These are phyloP conservation scores for Cephus nigrinus DNA, from an alignment of 2,888 invertebrate species.

Conservation along the genomic window DNA sequence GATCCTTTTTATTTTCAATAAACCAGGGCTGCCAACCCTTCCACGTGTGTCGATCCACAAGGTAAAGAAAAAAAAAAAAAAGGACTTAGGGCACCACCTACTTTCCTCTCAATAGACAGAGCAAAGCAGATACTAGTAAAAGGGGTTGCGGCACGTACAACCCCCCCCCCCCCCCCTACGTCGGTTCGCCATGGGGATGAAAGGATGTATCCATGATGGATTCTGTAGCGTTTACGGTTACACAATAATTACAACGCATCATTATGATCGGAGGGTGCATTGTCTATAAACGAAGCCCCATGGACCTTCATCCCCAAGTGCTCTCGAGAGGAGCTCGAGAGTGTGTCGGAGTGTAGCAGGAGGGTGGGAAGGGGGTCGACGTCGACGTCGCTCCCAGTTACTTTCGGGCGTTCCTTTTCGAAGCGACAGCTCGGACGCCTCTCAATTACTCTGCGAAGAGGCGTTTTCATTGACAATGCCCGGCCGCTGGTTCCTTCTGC, in stretches of 20 bases:
- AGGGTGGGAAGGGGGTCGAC: neutral
- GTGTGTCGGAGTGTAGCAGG: neutral
- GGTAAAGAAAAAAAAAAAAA: slow-evolving; percentile 11
- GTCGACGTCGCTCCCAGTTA: neutral
- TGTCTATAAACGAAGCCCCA: slow-evolving; percentile 1
- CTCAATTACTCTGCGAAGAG: slow-evolving; percentile 9
- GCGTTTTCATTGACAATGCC: slow-evolving; percentile 18
- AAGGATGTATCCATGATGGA: slow-evolving; percentile 1
- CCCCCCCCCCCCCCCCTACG: neutral
- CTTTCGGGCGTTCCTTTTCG: neutral
- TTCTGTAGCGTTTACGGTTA: slow-evolving; percentile 5
- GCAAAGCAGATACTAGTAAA: slow-evolving; percentile 12
- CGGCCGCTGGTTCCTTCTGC: slow-evolving; percentile 7
- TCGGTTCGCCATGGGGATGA: neutral
- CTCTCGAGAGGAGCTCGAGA: neutral
- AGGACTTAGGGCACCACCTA: slow-evolving; percentile 25
- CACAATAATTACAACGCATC: slow-evolving; percentile 9
- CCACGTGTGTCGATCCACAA: neutral
- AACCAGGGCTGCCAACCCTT: neutral
- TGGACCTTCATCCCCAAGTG: neutral
- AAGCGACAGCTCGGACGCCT: slow-evolving; percentile 1
- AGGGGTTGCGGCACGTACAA: neutral
- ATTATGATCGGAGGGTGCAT: slow-evolving; percentile 5
- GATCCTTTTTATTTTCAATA: neutral
- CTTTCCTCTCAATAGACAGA: slow-evolving; percentile 15